Evolutionary conservation across 2,113 vertebrate species (phyloP), one percentile per base, ranked within the genome.

Genomic region (Catharus fuscescens): DNA sequence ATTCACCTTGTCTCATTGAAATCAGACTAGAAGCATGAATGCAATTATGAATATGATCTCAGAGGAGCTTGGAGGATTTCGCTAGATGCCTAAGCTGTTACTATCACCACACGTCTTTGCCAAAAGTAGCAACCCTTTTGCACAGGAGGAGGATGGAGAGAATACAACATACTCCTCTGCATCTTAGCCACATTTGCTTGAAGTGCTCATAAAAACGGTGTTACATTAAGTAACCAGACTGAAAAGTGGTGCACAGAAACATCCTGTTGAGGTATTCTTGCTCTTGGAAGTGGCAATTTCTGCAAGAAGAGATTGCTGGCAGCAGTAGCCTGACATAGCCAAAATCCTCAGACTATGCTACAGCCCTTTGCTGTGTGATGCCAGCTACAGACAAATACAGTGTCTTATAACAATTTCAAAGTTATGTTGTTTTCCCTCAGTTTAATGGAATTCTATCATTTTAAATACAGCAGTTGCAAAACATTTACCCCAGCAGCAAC

Each of bases 41-140:
- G 66, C 29, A 69, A 26, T 61, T 69, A 69, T 24, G 53, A 94
- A 45, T 31, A 62, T 38, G 28, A 93, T 92, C 82, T 94, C 88
- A 93, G 80, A 86, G 5, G 4, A 70, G 88, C 56, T 66, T 34
- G 74, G 67, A 84, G 26, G 34, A 84, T 92, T 92, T 92, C 81
- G 83, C 83, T 90, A 92, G 65, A 92, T 76, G 77, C 80, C 77
- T 73, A 69, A 94, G 50, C 88, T 96, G 95, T 95, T 94, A 96
- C 86, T 94, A 93, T 90, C 92, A 94, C 65, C 60, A 84, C 60
- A 44, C 64, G 1, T 70, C 96, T 92, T 69, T 94, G 90, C 88
- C 82, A 94, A 90, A 94, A 95, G 92, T 53, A 95, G 92, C 79
- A 90, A 82, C 50, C 59, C 64, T 86, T 72, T 83, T 72, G 78